Evolutionary conservation across 37 sponge, comb jelly and placozoan species (phyloP).

Genomic region (Cliona cf. orientalis): DNA sequence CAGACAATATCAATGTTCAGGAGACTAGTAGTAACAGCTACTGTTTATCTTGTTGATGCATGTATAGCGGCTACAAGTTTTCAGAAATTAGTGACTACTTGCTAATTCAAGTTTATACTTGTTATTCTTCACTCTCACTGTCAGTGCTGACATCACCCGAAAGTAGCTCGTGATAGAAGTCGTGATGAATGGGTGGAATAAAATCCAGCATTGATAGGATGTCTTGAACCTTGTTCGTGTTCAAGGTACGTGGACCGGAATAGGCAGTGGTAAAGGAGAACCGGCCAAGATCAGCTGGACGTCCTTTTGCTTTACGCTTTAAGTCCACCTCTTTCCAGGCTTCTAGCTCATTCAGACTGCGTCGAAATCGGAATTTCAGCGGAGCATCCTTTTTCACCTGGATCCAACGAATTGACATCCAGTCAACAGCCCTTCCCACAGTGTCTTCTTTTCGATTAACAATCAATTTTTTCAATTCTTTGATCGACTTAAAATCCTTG

Average conservation of each 20-base stretch:
- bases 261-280: not conserved
- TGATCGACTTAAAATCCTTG: constrained; percentile 28
- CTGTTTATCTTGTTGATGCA: too few species aligned
- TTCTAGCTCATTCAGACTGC: constrained; percentile 31
- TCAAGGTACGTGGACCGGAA: not conserved
- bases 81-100: too few species aligned
- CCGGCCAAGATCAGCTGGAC: constrained; percentile 4
- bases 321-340: constrained; percentile 35
- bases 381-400: constrained; percentile 13
- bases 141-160: not conserved
- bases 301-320: constrained; percentile 11
- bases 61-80: too few species aligned
- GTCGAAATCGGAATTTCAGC: constrained; percentile 10
- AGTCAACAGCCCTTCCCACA: constrained; percentile 15
- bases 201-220: constrained; percentile 2
- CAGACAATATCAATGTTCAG: too few species aligned
- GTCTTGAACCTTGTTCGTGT: constrained; percentile 5
- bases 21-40: too few species aligned
- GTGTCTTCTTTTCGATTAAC: constrained; percentile 18
- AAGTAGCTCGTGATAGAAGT: not conserved
- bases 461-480: constrained; percentile 2
- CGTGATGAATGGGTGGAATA: constrained; percentile 18
- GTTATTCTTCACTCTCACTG: not conserved
- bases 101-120: too few species aligned
- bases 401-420: constrained; percentile 41